Base-by-base conservation (phyloP, 2,888 invertebrate genomes). In the Pristionchus fissidentatus region DNA sequence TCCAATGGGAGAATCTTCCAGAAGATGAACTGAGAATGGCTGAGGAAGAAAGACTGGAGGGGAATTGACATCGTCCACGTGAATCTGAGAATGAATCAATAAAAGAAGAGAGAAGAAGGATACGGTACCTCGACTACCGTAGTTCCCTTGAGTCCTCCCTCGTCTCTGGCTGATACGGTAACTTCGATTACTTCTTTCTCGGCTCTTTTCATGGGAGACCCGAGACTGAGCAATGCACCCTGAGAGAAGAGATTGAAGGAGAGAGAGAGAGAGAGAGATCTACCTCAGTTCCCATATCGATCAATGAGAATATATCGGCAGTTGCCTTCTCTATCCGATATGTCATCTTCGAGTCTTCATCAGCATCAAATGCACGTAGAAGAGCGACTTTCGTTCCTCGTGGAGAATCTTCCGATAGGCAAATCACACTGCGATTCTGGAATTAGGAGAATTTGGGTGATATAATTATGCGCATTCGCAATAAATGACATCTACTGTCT, bases 1-100 rank as follows among this genome's bases (percentile, higher is more conserved):
- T 0, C 97, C 98, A 35, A 97, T 93, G 0, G 96, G 95, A 0
- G 96, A 96, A 93, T 98, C 97, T 94, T 99, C 98, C 91, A 96
- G 96, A 35, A 92, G 87, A 35, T 87, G 85, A 19, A 91, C 87
- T 22, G 87, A 85, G 84, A 91, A 89, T 4, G 90, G 91, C 83
- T 88, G 89, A 52, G 87, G 87, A 19, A 84, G 77, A 85, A 92
- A 92, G 43, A 83, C 83, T 8, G 92, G 92, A 1, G 91, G 85
- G 0, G 89, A 87, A 77, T 92, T 92, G 49, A 91, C 88, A 83
- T 92, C 92, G 60, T 86, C 86, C 0, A 99, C 95, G 92, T 97
- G 97, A 4, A 98, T 95, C 82, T 70, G 84, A 81, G 4, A 81
- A 52, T 29, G n/a, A 19, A 29, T 13, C 38, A 41, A 43, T 49